A percentile compares a stretch with the other conserved stretches of the same genome.
Evolutionary conservation across 2,888 invertebrate species (phyloP).

Genomic region (Acanthococcus lagerstroemiae): DNA sequence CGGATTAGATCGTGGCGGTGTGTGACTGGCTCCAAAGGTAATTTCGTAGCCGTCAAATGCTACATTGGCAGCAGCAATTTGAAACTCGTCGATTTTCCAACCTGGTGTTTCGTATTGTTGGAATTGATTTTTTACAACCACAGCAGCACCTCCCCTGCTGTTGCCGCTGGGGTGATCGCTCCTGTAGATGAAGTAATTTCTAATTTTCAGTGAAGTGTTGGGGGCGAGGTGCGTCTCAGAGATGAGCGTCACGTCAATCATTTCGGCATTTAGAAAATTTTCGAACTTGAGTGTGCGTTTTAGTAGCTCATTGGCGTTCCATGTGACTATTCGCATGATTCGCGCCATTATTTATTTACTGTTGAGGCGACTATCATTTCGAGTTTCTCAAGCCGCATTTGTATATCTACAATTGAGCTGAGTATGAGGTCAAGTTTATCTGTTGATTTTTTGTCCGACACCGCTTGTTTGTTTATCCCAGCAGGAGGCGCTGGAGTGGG

Average conservation of each 20-base stretch:
- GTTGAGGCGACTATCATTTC: neutral
- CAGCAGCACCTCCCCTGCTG: neutral
- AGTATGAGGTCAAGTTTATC: neutral
- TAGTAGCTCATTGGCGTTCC: neutral
- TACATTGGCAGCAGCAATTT: neutral
- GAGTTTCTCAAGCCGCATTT: neutral
- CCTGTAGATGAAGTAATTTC: neutral
- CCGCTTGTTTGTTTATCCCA: neutral
- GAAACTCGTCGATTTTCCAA: neutral
- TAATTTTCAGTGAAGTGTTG: neutral
- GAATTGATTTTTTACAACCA: neutral
- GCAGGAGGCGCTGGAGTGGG: neutral
- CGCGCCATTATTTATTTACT: neutral
- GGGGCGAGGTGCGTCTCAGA: neutral
- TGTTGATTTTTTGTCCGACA: neutral
- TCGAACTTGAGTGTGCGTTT: neutral
- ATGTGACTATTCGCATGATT: too few species aligned
- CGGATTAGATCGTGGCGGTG: neutral
- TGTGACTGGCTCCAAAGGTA: neutral
- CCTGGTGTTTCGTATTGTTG: neutral
- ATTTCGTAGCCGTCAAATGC: neutral
- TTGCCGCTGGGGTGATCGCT: neutral
- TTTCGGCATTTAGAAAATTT: neutral
- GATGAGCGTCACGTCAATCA: neutral
- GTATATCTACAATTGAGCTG: neutral